A percentile compares a stretch with the other conserved stretches of the same genome.
Evolutionary conservation across 2,797 vertebrate genomes (phyloP).

Genomic region (Falco cherrug): DNA sequence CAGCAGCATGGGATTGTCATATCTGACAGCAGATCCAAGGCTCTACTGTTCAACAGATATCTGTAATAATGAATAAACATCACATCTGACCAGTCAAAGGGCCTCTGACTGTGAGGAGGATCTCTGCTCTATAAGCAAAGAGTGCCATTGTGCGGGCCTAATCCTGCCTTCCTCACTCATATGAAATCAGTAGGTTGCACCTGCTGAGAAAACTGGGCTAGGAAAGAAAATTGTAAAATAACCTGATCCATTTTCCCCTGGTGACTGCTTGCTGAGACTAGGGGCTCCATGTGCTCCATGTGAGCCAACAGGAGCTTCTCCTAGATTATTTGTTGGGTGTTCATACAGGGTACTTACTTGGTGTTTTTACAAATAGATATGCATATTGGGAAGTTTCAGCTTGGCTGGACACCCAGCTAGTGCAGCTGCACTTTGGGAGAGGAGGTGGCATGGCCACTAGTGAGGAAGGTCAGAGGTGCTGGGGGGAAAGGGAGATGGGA

Average conservation of each 20-base stretch:
- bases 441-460: neutral
- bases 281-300: neutral
- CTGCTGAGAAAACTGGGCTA: neutral
- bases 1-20: neutral
- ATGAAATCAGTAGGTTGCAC: neutral
- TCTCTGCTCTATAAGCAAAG: neutral
- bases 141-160: neutral
- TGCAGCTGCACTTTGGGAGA: neutral
- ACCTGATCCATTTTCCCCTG: neutral
- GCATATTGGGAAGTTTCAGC: neutral
- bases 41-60: neutral
- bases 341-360: too few relatives aligned
- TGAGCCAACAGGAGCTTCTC: neutral
- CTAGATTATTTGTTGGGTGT: neutral
- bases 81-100: neutral
- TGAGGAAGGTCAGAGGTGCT: neutral
- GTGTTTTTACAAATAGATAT: too few relatives aligned
- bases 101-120: neutral
- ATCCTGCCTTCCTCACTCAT: neutral
- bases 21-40: neutral
- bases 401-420: neutral
- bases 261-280: neutral
- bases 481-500: neutral
- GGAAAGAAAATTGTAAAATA: neutral
- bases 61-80: neutral